These are phyloP conservation scores for Clamator glandarius DNA, from an alignment of 2,797 vertebrate species.

Conservation along the genomic window DNA sequence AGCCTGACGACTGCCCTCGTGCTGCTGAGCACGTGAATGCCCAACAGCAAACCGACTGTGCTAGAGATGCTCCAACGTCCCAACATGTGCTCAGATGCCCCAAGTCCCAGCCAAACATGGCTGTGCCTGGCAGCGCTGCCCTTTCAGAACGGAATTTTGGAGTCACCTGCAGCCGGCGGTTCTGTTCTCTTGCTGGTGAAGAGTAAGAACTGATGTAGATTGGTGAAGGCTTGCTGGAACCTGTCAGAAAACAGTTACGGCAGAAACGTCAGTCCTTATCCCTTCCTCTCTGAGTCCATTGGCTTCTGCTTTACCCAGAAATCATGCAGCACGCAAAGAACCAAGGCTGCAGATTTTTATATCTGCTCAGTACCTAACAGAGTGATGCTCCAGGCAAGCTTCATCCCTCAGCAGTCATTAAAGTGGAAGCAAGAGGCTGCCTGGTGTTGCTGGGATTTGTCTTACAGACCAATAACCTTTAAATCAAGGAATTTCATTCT, in stretches of 20 bases:
- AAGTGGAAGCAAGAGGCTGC: neutral
- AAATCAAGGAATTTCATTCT: neutral
- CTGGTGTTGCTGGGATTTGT: neutral
- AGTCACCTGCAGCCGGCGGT: constrained; percentile 91
- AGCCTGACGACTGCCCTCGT: too few relatives aligned
- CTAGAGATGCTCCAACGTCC: too few relatives aligned
- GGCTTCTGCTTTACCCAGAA: neutral
- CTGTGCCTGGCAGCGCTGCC: neutral
- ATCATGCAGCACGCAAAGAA: neutral
- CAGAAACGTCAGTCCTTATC: neutral
- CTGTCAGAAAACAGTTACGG: constrained; percentile 75
- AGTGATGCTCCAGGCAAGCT: constrained; percentile 4
- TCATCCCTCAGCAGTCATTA: constrained; percentile 32
- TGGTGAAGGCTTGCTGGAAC: constrained; percentile 92
- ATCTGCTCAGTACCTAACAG: constrained; percentile 7
- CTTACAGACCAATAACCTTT: constrained; percentile 39
- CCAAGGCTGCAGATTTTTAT: neutral
- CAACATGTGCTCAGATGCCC: neutral
- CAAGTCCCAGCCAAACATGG: neutral
- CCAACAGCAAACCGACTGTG: neutral
- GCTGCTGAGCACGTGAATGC: neutral
- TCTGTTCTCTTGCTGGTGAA: constrained; percentile 93
- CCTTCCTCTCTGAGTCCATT: neutral
- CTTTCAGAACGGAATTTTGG: neutral
- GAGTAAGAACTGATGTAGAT: constrained; percentile 97